Conservation (phyloP, 2,113 vertebrate genomes). For the Tautogolabrus adspersus region DNA sequence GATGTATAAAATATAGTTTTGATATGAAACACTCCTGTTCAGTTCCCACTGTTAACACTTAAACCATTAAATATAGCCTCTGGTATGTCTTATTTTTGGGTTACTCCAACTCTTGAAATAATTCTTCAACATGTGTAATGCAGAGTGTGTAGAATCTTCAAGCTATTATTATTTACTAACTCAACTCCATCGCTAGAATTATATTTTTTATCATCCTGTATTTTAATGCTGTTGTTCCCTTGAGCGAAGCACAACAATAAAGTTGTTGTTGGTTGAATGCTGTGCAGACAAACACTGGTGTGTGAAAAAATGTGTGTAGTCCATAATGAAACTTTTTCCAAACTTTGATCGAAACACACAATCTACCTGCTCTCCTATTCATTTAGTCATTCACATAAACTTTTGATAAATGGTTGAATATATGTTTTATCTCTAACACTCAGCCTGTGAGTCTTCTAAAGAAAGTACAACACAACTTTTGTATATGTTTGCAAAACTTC, state of each 20-base stretch:
- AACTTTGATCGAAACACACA: neutral
- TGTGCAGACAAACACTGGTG: constrained; percentile 1
- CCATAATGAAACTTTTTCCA: neutral
- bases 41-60: neutral
- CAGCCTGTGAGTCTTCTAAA: neutral
- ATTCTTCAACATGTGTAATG: neutral
- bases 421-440: neutral
- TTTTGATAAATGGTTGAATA: neutral
- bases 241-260: neutral
- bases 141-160: neutral
- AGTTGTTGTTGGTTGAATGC: neutral
- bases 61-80: neutral
- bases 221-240: neutral
- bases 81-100: neutral
- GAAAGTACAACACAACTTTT: constrained; percentile 2
- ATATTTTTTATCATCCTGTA: neutral
- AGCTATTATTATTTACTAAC: neutral
- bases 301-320: neutral
- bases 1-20: neutral
- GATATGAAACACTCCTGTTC: neutral
- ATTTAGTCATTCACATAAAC: neutral
- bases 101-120: neutral
- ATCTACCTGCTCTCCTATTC: neutral
- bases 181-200: too few species aligned
- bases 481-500: constrained; percentile 67